Percentiles rank a stretch among this genome's conserved stretches.
phyloP scores from a whole-genome alignment of 2,888 invertebrate species.

The Pycnomerus fuliginosus region DNA sequence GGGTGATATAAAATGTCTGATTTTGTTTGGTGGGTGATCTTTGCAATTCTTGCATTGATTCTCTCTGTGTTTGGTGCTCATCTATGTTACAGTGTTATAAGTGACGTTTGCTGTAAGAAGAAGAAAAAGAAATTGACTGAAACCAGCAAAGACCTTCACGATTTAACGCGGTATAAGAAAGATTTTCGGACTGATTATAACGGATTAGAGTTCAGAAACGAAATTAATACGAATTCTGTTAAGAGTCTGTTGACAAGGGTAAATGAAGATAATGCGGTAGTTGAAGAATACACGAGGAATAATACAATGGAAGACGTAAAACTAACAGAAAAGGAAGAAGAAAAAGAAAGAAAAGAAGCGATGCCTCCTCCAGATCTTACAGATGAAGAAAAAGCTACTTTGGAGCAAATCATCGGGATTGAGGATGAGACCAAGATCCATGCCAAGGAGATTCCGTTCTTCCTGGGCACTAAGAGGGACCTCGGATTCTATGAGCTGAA shows the following conservation, averaged over 20 bases:
- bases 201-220: background rate
- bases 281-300: too few species aligned
- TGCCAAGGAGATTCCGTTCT: slow-evolving; percentile 9
- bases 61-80: slow-evolving; percentile 1
- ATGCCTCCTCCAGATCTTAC: background rate
- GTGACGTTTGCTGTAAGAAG: slow-evolving; percentile 2
- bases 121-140: background rate
- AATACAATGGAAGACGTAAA: too few species aligned
- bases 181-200: background rate
- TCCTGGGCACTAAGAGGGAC: slow-evolving; percentile 5
- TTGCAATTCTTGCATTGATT: background rate
- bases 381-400: slow-evolving; percentile 3
- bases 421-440: slow-evolving; percentile 4
- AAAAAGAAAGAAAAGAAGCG: slow-evolving; percentile 1
- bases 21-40: slow-evolving; percentile 14
- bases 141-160: background rate
- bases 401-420: slow-evolving; percentile 4
- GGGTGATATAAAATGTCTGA: too few species aligned
- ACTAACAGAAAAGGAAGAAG: background rate
- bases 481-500: slow-evolving; percentile 12
- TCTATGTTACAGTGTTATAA: slow-evolving; percentile 2
- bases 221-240: slow-evolving; percentile 1
- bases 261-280: too few species aligned
- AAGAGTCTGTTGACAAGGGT: too few species aligned
- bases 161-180: background rate